Evolutionary conservation across 2,113 vertebrate genomes (phyloP).

Genomic region (Elephantulus edwardii): DNA sequence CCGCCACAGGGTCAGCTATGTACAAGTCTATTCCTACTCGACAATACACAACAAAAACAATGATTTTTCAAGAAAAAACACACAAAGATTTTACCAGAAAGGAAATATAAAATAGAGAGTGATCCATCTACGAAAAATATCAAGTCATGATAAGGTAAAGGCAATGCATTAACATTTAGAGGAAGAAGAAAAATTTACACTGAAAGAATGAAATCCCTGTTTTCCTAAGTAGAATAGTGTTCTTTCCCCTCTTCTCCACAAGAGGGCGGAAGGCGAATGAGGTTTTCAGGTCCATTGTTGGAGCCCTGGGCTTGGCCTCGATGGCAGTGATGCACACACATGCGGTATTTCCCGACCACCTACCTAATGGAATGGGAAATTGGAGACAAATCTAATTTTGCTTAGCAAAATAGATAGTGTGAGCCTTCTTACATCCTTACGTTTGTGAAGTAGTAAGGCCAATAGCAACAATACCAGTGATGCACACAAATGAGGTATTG

Average conservation of each 20-base stretch:
- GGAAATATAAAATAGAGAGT: neutral
- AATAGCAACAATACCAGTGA: neutral
- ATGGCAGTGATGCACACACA: no score
- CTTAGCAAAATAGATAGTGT: no score
- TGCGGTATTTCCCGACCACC: no score
- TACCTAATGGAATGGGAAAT: no score
- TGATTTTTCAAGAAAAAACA: slow-evolving; percentile 27
- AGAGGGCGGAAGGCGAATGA: slow-evolving; percentile 61
- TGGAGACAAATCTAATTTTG: no score
- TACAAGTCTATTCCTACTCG: no score
- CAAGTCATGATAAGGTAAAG: neutral
- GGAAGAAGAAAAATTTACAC: neutral
- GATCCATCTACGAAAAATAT: neutral
- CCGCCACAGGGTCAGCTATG: no score
- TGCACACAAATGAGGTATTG: neutral
- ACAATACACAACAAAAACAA: no score
- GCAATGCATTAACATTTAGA: neutral
- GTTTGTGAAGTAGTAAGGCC: neutral
- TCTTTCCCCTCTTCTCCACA: slow-evolving; percentile 42
- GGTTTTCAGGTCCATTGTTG: neutral
- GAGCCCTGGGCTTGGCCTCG: fast-evolving
- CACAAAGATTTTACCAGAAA: neutral
- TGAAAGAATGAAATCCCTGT: neutral
- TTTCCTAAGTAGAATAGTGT: neutral
- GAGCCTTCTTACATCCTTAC: neutral